Conservation (phyloP, 2,113 vertebrate species). For the Oceanites oceanicus region DNA sequence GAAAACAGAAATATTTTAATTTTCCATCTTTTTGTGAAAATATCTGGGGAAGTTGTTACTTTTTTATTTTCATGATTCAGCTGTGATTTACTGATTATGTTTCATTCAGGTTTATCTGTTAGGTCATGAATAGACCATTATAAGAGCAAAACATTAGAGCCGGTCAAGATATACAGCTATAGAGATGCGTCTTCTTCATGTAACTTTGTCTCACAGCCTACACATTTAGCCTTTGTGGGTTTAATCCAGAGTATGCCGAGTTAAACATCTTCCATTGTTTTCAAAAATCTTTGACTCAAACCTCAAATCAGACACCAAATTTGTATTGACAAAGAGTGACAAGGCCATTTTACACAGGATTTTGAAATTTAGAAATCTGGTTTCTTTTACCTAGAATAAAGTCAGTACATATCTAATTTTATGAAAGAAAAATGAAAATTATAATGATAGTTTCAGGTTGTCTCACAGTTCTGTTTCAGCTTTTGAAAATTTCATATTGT, state of each 20-base stretch:
- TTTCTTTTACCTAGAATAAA: neutral
- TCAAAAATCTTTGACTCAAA: neutral
- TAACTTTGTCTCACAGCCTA: neutral
- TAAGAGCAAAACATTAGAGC: neutral
- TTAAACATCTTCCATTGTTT: neutral
- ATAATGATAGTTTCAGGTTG: neutral
- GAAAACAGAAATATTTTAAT: neutral
- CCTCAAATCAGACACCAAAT: neutral
- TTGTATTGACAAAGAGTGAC: neutral
- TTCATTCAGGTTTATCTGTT: neutral
- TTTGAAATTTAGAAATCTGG: neutral
- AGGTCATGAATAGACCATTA: neutral
- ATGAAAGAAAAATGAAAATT: neutral
- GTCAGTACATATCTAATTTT: neutral
- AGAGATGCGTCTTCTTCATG: neutral
- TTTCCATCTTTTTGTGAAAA: neutral
- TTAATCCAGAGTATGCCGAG: neutral
- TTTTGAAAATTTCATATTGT: neutral
- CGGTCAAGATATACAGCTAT: neutral
- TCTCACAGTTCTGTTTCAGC: neutral
- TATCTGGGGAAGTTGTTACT: neutral
- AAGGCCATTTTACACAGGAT: neutral
- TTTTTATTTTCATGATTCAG: neutral
- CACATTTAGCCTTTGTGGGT: neutral
- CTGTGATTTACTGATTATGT: neutral